phyloP scores from a whole-genome alignment of 1,140 invertebrate genomes.

The Adoxophyes honmai region DNA sequence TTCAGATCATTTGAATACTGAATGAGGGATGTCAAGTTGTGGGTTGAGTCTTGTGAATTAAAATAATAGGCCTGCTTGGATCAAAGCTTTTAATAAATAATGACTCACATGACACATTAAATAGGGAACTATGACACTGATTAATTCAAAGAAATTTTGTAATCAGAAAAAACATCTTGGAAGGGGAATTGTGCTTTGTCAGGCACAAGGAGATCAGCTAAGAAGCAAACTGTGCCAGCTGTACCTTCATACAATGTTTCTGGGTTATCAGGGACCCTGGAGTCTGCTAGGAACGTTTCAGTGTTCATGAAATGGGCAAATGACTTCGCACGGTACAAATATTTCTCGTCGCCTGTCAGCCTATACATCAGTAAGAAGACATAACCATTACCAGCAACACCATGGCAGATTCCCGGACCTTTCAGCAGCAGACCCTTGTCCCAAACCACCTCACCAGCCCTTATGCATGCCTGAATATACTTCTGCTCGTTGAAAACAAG shows the following conservation, averaged over 20 bases:
- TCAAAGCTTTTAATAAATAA: conserved; percentile 7
- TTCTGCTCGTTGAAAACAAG: conserved; percentile 84
- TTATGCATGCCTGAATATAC: conserved; percentile 84
- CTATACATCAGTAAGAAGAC: conserved; percentile 89
- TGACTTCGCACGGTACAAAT: conserved; percentile 84
- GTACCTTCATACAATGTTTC: conserved; percentile 92
- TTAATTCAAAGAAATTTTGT: conserved; percentile 27
- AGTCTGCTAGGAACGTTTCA: conserved; percentile 81
- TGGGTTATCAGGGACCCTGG: conserved; percentile 88
- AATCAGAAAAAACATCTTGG: conserved; percentile 83
- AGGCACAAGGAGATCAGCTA: conserved; percentile 87
- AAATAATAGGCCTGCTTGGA: background rate
- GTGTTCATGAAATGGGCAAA: conserved; percentile 88
- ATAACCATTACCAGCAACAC: conserved; percentile 91
- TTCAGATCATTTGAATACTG: conserved; percentile 19
- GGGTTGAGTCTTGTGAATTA: background rate
- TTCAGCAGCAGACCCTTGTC: conserved; percentile 87
- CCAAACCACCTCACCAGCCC: conserved; percentile 88
- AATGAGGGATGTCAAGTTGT: conserved; percentile 7
- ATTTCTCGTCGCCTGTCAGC: conserved; percentile 83
- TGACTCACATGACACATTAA: background rate
- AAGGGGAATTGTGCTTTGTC: conserved; percentile 90
- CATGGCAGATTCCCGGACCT: conserved; percentile 91
- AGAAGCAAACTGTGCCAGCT: conserved; percentile 90
- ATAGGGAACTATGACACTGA: background rate